Percentiles rank a stretch among this genome's conserved stretches.
phyloP scores from a whole-genome alignment of 2,113 vertebrate genomes.

The Microtus ochrogaster region DNA sequence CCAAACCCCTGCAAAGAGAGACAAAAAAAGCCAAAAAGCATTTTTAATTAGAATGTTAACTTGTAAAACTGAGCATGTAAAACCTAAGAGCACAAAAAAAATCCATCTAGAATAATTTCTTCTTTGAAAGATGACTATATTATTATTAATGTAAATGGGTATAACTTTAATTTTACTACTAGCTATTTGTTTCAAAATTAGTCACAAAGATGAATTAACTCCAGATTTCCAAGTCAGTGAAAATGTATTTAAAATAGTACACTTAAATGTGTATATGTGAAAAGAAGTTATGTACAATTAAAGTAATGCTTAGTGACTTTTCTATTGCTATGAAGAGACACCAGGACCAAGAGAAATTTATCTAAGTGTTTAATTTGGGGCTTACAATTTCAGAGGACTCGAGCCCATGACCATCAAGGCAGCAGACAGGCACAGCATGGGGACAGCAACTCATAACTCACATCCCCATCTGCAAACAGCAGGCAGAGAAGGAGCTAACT shows the following conservation, averaged over 20 bases:
- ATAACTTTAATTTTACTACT: slow-evolving; percentile 37
- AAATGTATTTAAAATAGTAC: neutral
- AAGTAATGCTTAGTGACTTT: neutral
- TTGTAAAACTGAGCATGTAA: neutral
- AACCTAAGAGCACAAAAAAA: neutral
- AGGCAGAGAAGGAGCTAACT: neutral
- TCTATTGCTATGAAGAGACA: neutral
- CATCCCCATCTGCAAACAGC: neutral
- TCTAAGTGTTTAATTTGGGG: neutral
- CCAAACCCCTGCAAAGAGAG: slow-evolving; percentile 70
- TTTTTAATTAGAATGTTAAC: slow-evolving; percentile 63
- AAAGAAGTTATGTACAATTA: neutral
- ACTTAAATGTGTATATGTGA: slow-evolving; percentile 19
- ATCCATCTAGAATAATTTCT: neutral
- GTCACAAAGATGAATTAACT: slow-evolving; percentile 40
- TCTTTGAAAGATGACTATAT: slow-evolving; percentile 29
- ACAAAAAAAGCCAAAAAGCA: slow-evolving; percentile 3
- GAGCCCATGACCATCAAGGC: neutral
- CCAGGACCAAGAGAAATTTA: neutral
- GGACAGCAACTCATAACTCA: neutral
- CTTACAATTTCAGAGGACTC: neutral
- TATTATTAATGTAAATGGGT: slow-evolving; percentile 12
- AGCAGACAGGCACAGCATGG: neutral
- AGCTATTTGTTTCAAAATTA: slow-evolving; percentile 32
- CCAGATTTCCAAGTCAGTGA: neutral